A percentile compares a stretch with the other conserved stretches of the same genome.
phyloP scores from a whole-genome alignment of 2,888 invertebrate genomes.

The Hyles lineata region DNA sequence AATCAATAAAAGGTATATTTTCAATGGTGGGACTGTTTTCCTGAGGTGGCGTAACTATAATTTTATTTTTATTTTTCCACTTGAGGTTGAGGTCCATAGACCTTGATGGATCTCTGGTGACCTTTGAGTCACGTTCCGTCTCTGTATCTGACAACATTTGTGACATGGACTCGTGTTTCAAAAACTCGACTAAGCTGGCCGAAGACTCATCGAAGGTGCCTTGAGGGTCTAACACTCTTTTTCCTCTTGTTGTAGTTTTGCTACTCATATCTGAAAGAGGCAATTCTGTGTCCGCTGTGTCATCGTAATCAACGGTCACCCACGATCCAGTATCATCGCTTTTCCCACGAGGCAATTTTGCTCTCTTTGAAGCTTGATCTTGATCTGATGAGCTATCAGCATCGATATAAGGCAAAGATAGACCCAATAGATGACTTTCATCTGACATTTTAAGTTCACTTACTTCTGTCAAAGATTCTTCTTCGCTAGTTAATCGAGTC shows the following conservation, averaged over 20 bases:
- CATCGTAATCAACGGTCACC: constrained; percentile 88
- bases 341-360: constrained; percentile 75
- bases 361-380: constrained; percentile 67
- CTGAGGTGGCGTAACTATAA: constrained; percentile 86
- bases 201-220: constrained; percentile 86
- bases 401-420: constrained; percentile 81
- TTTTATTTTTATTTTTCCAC: constrained; percentile 84
- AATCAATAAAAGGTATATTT: constrained; percentile 79
- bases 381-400: constrained; percentile 83
- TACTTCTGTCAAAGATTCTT: constrained; percentile 88
- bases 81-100: constrained; percentile 71
- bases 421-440: constrained; percentile 77
- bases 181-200: constrained; percentile 80
- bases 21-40: constrained; percentile 86
- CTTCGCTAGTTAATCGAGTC: constrained; percentile 85
- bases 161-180: constrained; percentile 75
- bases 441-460: constrained; percentile 85
- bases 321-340: constrained; percentile 89
- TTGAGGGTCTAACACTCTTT: constrained; percentile 78
- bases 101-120: constrained; percentile 56
- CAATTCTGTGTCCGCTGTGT: constrained; percentile 86
- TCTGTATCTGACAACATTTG: constrained; percentile 72
- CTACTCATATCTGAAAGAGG: constrained; percentile 79
- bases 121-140: constrained; percentile 70
- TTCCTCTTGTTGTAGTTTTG: constrained; percentile 52